Conservation (phyloP, 2,797 vertebrate species). For the Eutrigla gurnardus region DNA sequence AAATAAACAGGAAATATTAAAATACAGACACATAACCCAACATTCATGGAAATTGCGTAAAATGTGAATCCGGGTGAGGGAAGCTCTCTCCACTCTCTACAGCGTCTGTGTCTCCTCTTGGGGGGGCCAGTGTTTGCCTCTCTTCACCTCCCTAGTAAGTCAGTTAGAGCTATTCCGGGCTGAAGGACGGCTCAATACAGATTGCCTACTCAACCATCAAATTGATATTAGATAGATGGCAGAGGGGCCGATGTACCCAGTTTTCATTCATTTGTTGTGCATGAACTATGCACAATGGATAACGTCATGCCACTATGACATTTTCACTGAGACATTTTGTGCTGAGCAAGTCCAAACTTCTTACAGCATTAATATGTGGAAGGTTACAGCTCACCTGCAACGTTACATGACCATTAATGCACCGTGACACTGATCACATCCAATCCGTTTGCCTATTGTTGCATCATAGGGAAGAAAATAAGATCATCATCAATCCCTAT, state of each 20-base stretch:
- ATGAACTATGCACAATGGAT: not conserved
- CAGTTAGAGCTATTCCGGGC: not conserved
- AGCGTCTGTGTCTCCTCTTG: not conserved
- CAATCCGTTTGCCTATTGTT: not conserved
- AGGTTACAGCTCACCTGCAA: not conserved
- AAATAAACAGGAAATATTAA: not conserved
- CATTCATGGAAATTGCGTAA: not conserved
- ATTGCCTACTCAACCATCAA: not conserved
- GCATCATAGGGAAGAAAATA: not conserved
- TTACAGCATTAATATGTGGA: not conserved
- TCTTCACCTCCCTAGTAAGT: not conserved
- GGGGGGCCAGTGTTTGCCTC: not conserved
- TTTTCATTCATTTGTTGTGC: not conserved
- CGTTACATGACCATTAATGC: not conserved
- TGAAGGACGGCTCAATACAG: conserved; percentile 1
- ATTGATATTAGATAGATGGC: not conserved
- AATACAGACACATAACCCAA: not conserved
- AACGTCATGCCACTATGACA: not conserved
- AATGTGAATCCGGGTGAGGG: not conserved
- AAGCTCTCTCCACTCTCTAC: not conserved
- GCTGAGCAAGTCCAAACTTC: conserved; percentile 13
- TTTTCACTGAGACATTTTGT: not conserved
- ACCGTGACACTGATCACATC: conserved; percentile 17
- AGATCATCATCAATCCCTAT: conserved; percentile 12
- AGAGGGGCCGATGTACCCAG: not conserved